phyloP scores from a whole-genome alignment of 2,797 vertebrate species.

The Coregonus ussuriensis region DNA sequence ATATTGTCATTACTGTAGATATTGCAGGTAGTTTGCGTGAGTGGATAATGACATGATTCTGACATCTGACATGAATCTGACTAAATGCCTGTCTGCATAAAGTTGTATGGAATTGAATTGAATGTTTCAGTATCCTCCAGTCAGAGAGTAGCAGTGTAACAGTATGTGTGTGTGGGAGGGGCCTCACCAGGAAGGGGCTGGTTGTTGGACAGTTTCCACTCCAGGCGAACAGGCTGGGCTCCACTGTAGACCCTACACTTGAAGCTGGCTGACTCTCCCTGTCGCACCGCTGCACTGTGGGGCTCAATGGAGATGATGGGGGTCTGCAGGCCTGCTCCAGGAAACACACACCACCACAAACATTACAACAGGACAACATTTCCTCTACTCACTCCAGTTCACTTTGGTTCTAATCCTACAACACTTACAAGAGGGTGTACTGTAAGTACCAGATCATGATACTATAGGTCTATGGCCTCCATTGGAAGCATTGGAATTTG shows the following conservation, averaged over 20 bases:
- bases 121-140: too few species aligned
- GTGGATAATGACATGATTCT: too few species aligned
- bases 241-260: constrained; percentile 87
- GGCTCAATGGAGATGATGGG: constrained; percentile 95
- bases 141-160: too few species aligned
- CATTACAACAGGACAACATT: neutral
- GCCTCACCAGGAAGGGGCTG: constrained; percentile 83
- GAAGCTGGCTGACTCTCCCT: constrained; percentile 87
- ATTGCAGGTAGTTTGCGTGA: too few species aligned
- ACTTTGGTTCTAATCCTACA: neutral
- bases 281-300: constrained; percentile 83
- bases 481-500: too few species aligned
- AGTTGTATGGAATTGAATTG: too few species aligned
- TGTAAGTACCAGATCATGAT: neutral
- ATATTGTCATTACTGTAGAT: too few species aligned
- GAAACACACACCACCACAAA: neutral
- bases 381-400: neutral
- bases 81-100: neutral
- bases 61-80: neutral
- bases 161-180: neutral
- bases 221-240: constrained; percentile 82
- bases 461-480: neutral
- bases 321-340: constrained; percentile 83
- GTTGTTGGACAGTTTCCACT: constrained; percentile 87
- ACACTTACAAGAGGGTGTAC: neutral